These are phyloP conservation scores for Habrosyne pyritoides DNA, from an alignment of 2,888 invertebrate genomes.

Conservation along the genomic window DNA sequence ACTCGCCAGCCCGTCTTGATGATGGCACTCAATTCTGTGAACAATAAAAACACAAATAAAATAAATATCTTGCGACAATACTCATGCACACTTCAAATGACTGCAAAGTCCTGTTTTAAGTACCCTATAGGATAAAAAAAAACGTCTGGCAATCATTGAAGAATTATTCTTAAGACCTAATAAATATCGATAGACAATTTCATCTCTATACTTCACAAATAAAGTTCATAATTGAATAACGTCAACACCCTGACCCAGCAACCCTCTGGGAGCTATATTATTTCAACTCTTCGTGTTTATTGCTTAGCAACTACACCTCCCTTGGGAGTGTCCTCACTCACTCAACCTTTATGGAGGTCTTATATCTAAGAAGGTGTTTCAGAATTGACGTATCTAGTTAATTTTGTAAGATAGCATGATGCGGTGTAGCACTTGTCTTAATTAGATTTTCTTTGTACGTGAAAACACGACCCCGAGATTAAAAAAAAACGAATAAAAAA, in stretches of 20 bases:
- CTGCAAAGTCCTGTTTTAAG: not conserved
- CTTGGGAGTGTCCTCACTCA: constrained; percentile 23
- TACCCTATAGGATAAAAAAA: too few relatives aligned
- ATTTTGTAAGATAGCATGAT: not conserved
- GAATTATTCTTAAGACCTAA: not conserved
- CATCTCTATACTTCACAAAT: not conserved
- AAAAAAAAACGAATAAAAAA: too few relatives aligned
- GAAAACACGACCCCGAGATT: too few relatives aligned
- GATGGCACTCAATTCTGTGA: not conserved
- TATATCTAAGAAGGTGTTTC: constrained; percentile 8
- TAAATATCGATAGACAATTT: not conserved
- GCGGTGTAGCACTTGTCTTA: not conserved
- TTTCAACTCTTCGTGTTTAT: constrained; percentile 26
- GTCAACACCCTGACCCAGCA: not conserved
- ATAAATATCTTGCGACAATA: not conserved
- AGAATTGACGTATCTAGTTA: not conserved
- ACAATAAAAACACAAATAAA: not conserved
- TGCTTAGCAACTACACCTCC: constrained; percentile 27
- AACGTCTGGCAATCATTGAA: too few relatives aligned
- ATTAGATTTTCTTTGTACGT: too few relatives aligned
- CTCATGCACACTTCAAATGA: not conserved
- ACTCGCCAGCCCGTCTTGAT: constrained; percentile 2
- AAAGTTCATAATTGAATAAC: not conserved
- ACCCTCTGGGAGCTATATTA: not conserved
- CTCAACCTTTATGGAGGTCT: constrained; percentile 20